Base-by-base conservation (phyloP, 2,888 invertebrate genomes). In the Trypoxylon attenuatum region DNA sequence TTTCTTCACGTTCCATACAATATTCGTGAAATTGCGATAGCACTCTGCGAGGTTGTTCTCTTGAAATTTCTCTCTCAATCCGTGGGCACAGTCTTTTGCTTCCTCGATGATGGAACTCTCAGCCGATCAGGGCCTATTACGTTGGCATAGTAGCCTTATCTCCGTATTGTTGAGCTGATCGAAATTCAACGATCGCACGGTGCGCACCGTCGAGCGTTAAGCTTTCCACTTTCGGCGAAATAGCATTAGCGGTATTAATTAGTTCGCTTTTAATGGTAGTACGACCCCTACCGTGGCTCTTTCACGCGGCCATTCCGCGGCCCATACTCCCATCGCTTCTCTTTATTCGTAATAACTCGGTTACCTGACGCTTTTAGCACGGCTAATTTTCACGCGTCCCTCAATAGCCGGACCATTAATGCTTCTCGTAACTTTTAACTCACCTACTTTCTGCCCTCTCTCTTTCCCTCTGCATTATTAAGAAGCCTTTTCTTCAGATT, bases 211-310 rank as follows among this genome's bases (percentile, higher is more conserved):
- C 49, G 49, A 50, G 16, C 18, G 18, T 16, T 27, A 4, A 16
- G 18, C 18, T 13, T 42, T 70, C 66, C 54, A 55, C 54, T 45
- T 64, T 65, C 70, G 65, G 60, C 64, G 67, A 67, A 76, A 79
- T 71, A 70, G 70, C 81, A 82, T 84, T 84, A 84, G 73, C 75
- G 68, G 77, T 79, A 80, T 82, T 82, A 84, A 84, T 83, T 82
- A 60, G 80, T 73, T 67, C 73, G 82, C 83, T 84, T 82, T 82
- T 80, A 84, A 78, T 75, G 70, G 65, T 72, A 73, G 69, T 70
- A 72, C 58, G 23, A 33, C 33, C 33, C 8, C n/a, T n/a, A n/a
- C 62, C 47, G 47, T 54, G 53, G 38, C 45, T 49, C 59, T 45
- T 52, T 47, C 39, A 51, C 54, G 58, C 62, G 63, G 51, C 60